Evolutionary conservation across 2,113 vertebrate species (phyloP).

Genomic region (Lagopus leucura): DNA sequence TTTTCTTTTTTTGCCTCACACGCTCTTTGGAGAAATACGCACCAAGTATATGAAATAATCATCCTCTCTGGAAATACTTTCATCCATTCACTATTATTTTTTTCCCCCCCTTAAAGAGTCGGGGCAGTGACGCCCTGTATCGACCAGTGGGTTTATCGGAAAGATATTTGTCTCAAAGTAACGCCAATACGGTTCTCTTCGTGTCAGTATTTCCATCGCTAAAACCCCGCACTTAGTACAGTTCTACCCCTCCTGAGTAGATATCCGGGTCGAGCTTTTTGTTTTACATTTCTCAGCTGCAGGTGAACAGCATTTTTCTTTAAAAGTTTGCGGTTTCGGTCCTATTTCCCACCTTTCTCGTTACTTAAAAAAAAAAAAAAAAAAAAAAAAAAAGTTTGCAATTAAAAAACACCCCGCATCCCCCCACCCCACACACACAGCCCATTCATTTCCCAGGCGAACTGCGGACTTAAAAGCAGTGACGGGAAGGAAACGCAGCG

Average conservation of each 20-base stretch:
- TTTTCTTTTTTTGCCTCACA: not conserved
- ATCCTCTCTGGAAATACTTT: not conserved
- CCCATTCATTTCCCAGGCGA: constrained; percentile 39
- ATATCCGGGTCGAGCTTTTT: not conserved
- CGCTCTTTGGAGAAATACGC: not conserved
- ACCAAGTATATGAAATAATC: not conserved
- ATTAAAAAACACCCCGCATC: not conserved
- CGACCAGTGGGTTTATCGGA: not conserved
- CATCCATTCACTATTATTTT: not conserved
- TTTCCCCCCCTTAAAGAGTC: fast-evolving
- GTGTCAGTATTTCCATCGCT: constrained; percentile 32
- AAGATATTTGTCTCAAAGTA: not conserved
- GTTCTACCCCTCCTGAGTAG: no score
- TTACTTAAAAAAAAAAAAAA: not conserved
- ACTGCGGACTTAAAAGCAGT: not conserved
- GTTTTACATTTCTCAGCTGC: not conserved
- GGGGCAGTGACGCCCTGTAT: not conserved
- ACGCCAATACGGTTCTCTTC: not conserved
- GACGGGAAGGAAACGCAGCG: not conserved
- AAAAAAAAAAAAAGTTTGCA: not conserved
- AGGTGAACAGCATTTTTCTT: not conserved
- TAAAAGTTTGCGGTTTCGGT: not conserved
- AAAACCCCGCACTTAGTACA: not conserved
- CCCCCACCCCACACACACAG: not conserved
- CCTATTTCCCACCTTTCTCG: not conserved